Base-by-base conservation (phyloP, 2,113 vertebrate species). In the Nyctibius bracteatus region DNA sequence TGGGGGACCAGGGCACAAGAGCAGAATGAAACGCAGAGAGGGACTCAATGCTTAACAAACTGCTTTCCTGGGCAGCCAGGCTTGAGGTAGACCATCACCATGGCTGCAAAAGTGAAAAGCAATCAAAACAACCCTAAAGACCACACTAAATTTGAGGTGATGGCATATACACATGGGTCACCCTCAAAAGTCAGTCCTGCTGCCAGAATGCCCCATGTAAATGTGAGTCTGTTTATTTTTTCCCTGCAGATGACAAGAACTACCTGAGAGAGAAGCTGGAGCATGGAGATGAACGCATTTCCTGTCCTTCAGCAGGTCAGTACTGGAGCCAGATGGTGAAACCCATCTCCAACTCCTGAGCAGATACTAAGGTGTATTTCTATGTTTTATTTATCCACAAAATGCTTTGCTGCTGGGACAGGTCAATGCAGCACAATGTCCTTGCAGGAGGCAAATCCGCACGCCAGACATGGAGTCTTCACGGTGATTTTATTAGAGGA, bases 111-210 rank as follows among this genome's bases (percentile, higher is more conserved):
- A 27, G 9, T 5, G 4, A 17, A 67, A 71, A 55, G 14, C 31
- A 39, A 61, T 31, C 52, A 49, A 51, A 55, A 8, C 27, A 30
- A 31, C 14, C 27, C 10, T n/a, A 7, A 67, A 51, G 24, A 18
- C 23, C 23, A 39, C 11, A 5, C 22, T 14, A 5, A 4, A 5
- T 54, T 9, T 33, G 37, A 74, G 74, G 43, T 17, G n/a, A 39
- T 44, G 35, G 24, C 1, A 1, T 12, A 14, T 24, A 39, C 5
- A 15, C 17, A 3, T 33, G 44, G 10, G 4, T 62, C 7, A 15
- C 3, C 5, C 30, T 37, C 57, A 41, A 39, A n/a, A 72, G 33
- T 28, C 33, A 24, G 3, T 16, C 14, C 28, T 44, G 23, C 18
- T 66, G 52, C 47, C 35, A 25, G 30, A 55, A 35, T 19, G 37